Evolutionary conservation across 2,888 invertebrate genomes (phyloP).

Genomic region (Brachypalpus laphriformis): DNA sequence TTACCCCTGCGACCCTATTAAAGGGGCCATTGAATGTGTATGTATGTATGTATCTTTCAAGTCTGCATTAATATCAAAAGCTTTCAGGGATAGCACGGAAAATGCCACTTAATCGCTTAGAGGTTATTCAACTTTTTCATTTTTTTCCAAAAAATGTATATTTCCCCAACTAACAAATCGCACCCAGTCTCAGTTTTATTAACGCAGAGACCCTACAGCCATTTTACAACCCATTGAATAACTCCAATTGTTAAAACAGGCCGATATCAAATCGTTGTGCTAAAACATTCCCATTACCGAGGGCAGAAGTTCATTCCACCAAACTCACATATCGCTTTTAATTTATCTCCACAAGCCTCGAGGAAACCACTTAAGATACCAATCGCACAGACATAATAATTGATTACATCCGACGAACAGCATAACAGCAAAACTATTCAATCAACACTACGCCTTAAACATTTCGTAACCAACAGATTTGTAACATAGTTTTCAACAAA

Average conservation of each 20-base stretch:
- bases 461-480: slow-evolving; percentile 9
- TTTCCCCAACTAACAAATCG: too few species aligned
- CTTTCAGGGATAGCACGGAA: too few species aligned
- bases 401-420: neutral
- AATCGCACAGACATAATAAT: neutral
- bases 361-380: neutral
- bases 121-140: too few species aligned
- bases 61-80: too few species aligned
- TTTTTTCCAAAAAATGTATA: too few species aligned
- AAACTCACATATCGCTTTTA: neutral
- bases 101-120: too few species aligned
- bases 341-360: neutral
- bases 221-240: neutral
- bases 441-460: neutral
- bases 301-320: neutral
- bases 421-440: neutral
- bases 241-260: neutral
- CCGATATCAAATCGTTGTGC: neutral
- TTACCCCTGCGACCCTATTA: too few species aligned
- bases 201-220: too few species aligned
- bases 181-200: too few species aligned
- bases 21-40: too few species aligned
- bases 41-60: too few species aligned
- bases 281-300: neutral
- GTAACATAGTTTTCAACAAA: neutral